A percentile compares a stretch with the other conserved stretches of the same genome.
These are phyloP conservation scores for Malurus leucopterus DNA, from an alignment of 2,797 vertebrate genomes.

Conservation along the genomic window DNA sequence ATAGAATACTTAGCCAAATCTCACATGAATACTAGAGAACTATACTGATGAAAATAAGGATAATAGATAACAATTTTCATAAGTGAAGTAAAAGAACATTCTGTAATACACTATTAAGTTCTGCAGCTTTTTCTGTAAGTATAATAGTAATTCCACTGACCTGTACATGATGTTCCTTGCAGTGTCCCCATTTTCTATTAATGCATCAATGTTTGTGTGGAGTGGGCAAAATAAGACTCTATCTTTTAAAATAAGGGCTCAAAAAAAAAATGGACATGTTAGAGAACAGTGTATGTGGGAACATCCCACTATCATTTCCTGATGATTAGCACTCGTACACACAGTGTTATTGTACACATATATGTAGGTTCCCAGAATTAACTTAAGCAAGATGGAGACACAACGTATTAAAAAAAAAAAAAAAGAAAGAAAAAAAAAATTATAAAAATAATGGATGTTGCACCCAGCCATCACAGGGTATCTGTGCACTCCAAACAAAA, in stretches of 20 bases:
- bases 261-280: not conserved
- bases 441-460: not conserved
- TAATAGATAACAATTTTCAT: not conserved
- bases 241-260: not conserved
- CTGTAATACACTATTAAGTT: conserved; percentile 1
- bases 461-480: not conserved
- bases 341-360: not conserved
- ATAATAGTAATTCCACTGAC: conserved; percentile 6
- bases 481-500: not conserved
- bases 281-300: not conserved
- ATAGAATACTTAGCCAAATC: not conserved
- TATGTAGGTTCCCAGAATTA: not conserved
- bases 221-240: not conserved
- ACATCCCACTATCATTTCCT: not conserved
- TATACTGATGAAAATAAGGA: not conserved
- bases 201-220: not conserved
- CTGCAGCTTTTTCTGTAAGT: conserved; percentile 10
- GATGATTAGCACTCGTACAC: not conserved
- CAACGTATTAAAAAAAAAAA: accelerated
- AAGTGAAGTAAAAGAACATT: conserved; percentile 31
- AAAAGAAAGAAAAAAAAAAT: not conserved
- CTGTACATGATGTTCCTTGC: conserved; percentile 27
- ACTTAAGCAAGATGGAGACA: not conserved
- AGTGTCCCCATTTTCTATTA: conserved; percentile 1
- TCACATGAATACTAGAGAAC: not conserved